A percentile compares a stretch with the other conserved stretches of the same genome.
Evolutionary conservation across 2,113 vertebrate species (phyloP).

Genomic region (Leptobrachium leishanense): DNA sequence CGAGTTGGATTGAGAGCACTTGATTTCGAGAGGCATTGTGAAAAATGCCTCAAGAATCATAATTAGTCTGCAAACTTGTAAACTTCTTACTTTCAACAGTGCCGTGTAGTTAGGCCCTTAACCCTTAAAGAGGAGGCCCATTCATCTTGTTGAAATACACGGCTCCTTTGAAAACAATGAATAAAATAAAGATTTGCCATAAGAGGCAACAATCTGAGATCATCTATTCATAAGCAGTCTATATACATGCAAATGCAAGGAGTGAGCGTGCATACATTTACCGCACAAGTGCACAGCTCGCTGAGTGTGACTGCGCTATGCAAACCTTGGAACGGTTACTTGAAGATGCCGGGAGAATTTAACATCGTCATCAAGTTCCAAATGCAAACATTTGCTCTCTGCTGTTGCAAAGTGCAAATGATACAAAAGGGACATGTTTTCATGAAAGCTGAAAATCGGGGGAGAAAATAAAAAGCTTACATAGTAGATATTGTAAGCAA

Average conservation of each 20-base stretch:
- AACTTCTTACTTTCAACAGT: conserved; percentile 38
- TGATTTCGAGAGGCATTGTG: too few relatives aligned
- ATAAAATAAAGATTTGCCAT: conserved; percentile 59
- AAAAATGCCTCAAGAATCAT: too few relatives aligned
- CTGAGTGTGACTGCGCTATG: conserved; percentile 56
- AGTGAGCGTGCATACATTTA: conserved; percentile 45
- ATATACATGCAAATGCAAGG: conserved; percentile 54
- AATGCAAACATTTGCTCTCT: conserved; percentile 45
- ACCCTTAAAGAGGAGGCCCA: conserved; percentile 33
- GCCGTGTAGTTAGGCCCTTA: conserved; percentile 34
- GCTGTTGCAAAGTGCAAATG: not conserved
- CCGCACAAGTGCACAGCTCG: conserved; percentile 55
- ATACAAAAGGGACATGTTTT: too few relatives aligned
- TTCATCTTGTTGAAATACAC: conserved; percentile 36
- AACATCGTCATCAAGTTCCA: conserved; percentile 58
- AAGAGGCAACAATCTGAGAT: conserved; percentile 39
- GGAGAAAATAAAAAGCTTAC: too few relatives aligned
- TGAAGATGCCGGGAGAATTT: conserved; percentile 49
- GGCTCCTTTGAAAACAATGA: conserved; percentile 55
- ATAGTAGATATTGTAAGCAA: not conserved
- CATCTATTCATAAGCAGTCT: conserved; percentile 52
- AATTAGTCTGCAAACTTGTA: too few relatives aligned
- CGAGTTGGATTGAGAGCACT: too few relatives aligned
- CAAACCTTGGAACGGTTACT: conserved; percentile 54
- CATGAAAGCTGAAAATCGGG: too few relatives aligned